Evolutionary conservation across 2,888 invertebrate genomes (phyloP), one percentile per base, ranked within the genome.

Genomic region (Lomographa bimaculata): DNA sequence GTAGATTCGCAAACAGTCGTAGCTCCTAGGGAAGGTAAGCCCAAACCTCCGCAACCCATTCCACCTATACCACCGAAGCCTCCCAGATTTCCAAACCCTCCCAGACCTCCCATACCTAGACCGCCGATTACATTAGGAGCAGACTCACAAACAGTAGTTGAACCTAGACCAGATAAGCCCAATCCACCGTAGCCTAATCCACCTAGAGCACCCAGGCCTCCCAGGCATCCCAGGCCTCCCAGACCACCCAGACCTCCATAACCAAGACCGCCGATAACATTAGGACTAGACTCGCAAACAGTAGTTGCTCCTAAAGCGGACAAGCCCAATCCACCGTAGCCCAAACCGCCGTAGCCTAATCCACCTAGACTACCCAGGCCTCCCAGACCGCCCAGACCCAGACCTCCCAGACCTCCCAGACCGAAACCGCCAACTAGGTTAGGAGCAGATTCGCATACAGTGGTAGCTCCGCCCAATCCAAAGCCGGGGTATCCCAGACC

Each of bases 1-100:
- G 20, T 2, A 1, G 54, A 23, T 7, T 62, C 60, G 14, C 56
- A 59, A 0, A 60, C 47, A 0, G 58, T 53, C 1, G 55, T 34
- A 1, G 49, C 28, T 10, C 28, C 43, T 2, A n/a, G n/a, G n/a
- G n/a, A n/a, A n/a, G n/a, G n/a, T n/a, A n/a, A n/a, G n/a, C 28
- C 39, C 2, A 50, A 1, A 1, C 46, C 35, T 5, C 50, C 57
- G 3, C 41, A 11, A 14, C 14, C 14, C 14, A 14, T 3, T 8
- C 41, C 34, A 7, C 25, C 33, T 2, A 25, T 3, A 5, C 25
- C 34, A 1, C 46, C 49, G 3, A 46, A 11, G 2, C 33, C 20
- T 5, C 29, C 30, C 2, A 34, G 14, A 12, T 34, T 25, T 2
- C 33, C 33, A 7, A 20, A 9, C 1, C 24, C 14, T 3, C 24